These are phyloP conservation scores for Hedychridium roseum DNA, from an alignment of 2,888 invertebrate genomes.

Conservation along the genomic window DNA sequence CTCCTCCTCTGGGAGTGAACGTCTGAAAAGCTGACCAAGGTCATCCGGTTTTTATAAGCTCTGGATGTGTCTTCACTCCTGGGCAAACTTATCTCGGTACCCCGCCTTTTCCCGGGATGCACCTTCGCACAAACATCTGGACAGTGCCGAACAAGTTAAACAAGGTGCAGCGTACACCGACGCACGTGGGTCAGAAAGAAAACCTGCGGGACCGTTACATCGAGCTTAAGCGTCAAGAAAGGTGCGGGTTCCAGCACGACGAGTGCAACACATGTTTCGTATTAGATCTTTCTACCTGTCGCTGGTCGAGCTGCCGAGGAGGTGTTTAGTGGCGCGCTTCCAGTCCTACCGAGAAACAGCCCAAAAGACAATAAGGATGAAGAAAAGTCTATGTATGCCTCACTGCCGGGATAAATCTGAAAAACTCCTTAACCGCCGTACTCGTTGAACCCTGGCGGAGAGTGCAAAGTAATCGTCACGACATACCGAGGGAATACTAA, in stretches of 20 bases:
- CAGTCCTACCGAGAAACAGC: conserved; percentile 3
- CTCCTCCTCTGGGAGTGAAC: conserved; percentile 14
- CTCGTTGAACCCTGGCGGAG: no score
- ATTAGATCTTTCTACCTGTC: conserved; percentile 51
- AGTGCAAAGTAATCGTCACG: no score
- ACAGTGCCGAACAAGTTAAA: conserved; percentile 11
- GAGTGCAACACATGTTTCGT: conserved; percentile 49
- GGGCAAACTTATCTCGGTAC: conserved; percentile 1
- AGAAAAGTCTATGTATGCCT: no score
- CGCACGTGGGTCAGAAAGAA: conserved; percentile 13
- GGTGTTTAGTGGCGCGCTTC: conserved; percentile 25
- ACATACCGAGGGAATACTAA: no score
- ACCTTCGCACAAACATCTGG: conserved; percentile 23
- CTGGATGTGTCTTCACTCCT: not conserved
- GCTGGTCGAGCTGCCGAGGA: conserved; percentile 20
- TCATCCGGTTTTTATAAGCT: not conserved
- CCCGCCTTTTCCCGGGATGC: not conserved
- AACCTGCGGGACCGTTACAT: conserved; percentile 28
- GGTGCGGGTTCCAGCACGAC: conserved; percentile 19
- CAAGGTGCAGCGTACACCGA: conserved; percentile 13
- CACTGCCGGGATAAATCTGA: no score
- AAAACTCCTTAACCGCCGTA: no score
- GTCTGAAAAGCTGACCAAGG: no score
- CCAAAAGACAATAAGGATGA: no score
- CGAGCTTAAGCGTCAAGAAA: conserved; percentile 26